phyloP scores from a whole-genome alignment of 2,113 vertebrate species.

The Xenopus laevis region DNA sequence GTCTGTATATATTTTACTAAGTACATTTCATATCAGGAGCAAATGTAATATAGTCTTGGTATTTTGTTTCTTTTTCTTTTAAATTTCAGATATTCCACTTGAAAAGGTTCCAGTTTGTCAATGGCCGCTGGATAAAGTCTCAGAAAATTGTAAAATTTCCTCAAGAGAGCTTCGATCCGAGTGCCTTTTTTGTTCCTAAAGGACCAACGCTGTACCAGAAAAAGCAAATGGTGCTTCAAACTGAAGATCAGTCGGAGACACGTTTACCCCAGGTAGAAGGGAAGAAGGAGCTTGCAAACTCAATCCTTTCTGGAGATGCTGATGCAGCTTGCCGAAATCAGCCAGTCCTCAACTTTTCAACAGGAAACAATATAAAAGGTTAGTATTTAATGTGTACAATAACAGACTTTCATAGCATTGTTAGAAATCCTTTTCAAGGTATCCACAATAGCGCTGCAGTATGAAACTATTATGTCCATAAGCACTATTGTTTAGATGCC shows the following conservation, averaged over 20 bases:
- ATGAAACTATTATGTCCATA: too few species aligned
- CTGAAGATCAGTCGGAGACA: constrained; percentile 54
- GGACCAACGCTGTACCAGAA: constrained; percentile 69
- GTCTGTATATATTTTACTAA: too few species aligned
- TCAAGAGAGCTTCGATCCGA: constrained; percentile 86
- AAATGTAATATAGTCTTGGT: too few species aligned
- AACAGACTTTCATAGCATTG: too few species aligned
- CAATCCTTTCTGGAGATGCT: constrained; percentile 60
- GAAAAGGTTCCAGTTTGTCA: constrained; percentile 96
- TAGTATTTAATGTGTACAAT: neutral
- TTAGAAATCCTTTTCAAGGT: too few species aligned
- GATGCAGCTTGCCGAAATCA: constrained; percentile 73
- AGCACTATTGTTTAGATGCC: too few species aligned
- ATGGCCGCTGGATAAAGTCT: constrained; percentile 97
- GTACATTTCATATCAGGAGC: too few species aligned
- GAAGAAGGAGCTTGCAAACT: constrained; percentile 66
- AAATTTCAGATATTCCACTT: constrained; percentile 87
- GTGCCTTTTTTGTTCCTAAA: constrained; percentile 90
- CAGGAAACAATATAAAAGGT: constrained; percentile 80
- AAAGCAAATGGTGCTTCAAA: constrained; percentile 63
- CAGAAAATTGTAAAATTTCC: constrained; percentile 99
- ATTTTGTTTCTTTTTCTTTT: constrained; percentile 16
- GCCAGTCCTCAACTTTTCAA: constrained; percentile 67
- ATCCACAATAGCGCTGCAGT: too few species aligned
- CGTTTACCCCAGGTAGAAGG: constrained; percentile 53